Base-by-base conservation (phyloP, 2,888 invertebrate species). In the Drosophila melanosoma region DNA sequence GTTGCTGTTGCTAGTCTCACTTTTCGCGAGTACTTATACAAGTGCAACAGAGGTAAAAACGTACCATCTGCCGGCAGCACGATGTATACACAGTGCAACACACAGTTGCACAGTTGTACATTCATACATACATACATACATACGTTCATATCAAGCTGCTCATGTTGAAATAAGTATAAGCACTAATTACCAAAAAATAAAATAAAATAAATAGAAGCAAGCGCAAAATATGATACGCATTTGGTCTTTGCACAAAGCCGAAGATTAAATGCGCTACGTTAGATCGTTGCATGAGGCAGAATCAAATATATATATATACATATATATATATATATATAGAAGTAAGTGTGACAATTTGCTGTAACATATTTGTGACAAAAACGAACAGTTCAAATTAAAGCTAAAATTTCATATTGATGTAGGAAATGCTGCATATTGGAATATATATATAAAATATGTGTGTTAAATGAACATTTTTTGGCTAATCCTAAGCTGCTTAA, bases 101-200 rank as follows among this genome's bases (percentile, higher is more conserved):
- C 20, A 42, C 38, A 64, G 53, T 51, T 80, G 62, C 59, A 51
- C 62, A 53, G 54, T 45, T 49, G 35, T 51, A 53, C 5, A 6
- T 40, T 33, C 35, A 38, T 49, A 59, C 66, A 51, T 26, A 32
- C 29, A 23, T 15, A 29, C 29, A 29, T 12, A 42, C 36, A 54
- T 53, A 48, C 57, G 51, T 62, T 63, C 49, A 36, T 69, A 67
- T 70, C 71, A 68, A 86, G 71, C 73, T 69, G 81, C 69, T 81
- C 75, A 74, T 75, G 83, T 60, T 29, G 71, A 74, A 76, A 62
- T 82, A 74, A 82, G 80, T 84, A 79, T 75, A 73, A 73, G 72
- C 80, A 82, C 84, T 84, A 84, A 84, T 89, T 89, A 74, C 74
- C 85, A 69, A 79, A 84, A 26, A 69, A 79, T 89, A 26, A 86